Conservation (phyloP, 2,113 vertebrate species). For the Bubo blakistoni region DNA sequence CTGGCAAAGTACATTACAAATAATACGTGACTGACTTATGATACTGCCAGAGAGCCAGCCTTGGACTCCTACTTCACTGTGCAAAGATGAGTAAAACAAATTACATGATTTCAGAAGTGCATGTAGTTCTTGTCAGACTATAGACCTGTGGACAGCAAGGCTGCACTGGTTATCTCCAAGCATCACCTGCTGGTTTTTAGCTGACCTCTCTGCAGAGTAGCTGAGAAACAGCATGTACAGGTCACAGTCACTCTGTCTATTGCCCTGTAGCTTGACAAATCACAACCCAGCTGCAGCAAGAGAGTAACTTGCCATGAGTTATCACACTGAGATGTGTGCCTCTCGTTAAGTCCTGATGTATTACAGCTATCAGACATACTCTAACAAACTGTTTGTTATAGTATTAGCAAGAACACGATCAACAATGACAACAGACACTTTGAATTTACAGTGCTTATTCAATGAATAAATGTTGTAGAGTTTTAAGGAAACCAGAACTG, state of each 20-base stretch:
- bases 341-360: background rate
- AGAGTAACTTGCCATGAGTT: background rate
- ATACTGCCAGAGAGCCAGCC: background rate
- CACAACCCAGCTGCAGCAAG: background rate
- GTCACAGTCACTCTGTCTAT: background rate
- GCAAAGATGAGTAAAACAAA: background rate
- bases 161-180: background rate
- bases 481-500: background rate
- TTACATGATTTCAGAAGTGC: background rate
- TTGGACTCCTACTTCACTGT: background rate
- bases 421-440: background rate
- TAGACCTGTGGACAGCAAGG: background rate
- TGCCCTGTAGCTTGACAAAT: background rate
- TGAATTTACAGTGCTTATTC: background rate
- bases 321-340: background rate
- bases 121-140: background rate
- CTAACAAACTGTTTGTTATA: background rate
- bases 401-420: background rate
- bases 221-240: background rate
- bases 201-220: background rate
- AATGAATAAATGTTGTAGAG: background rate
- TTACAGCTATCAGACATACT: background rate
- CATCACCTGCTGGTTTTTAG: background rate
- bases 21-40: accelerated
- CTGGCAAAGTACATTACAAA: background rate